Evolutionary conservation across 2,113 vertebrate genomes (phyloP), one percentile per base, ranked within the genome.

Genomic region (Chloebia gouldiae): DNA sequence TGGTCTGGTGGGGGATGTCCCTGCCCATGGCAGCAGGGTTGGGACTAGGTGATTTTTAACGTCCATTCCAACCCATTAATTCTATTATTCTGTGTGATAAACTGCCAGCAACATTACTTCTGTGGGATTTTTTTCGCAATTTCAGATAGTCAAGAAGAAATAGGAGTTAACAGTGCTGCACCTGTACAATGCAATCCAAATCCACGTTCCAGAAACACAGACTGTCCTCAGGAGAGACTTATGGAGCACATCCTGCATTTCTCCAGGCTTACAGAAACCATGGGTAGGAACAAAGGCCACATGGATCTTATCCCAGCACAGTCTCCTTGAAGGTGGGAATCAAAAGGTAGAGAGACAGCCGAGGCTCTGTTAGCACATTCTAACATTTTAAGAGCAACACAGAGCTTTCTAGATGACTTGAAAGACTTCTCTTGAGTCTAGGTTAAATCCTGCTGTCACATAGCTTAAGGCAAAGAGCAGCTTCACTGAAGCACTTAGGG

Each of bases 261-360:
- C 44, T 81, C 47, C 30, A 63, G 53, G 13, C 15, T 90, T 53
- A 31, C 1, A 1, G 30, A 86, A 81, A 59, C 5, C 14, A 50
- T 17, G 1, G 11, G 3, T 4, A 75, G 35, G 44, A 89, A 30
- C 33, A 65, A 78, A 86, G 10, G 39, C 21, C 49, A 64, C 24
- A 24, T 0, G 0, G 6, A 8, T 65, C 31, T 70, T 78, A 25
- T 21, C 21, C 20, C 39, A 59, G 53, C 59, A 73, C 9, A 77
- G 54, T 24, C 37, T 82, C 82, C 59, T 51, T 45, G 40, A 90
- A 68, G 37, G 17, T n/a, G 37, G 21, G 31, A 83, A 31, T 83
- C 31, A 78, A 59, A 77, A 76, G 15, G 54, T 2, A 83, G 9
- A 68, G 33, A 42, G 40, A 53, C 54, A 73, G 13, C 50, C 37